Conservation (phyloP, 1,140 invertebrate genomes). For the Drosophila santomea region DNA sequence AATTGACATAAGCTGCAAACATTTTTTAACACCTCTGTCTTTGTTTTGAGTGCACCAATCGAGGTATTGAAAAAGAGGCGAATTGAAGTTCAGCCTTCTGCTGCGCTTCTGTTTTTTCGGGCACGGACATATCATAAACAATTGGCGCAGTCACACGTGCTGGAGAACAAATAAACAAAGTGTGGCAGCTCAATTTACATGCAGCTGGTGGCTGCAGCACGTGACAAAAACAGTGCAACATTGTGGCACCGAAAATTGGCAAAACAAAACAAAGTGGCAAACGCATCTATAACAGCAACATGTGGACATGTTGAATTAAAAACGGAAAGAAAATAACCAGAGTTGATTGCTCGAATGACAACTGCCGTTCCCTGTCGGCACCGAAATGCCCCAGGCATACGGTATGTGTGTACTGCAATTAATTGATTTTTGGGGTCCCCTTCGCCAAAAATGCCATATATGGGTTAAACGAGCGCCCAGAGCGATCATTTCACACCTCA, state of each 20-base stretch:
- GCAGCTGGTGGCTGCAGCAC: constrained; percentile 51
- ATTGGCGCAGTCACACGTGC: constrained; percentile 66
- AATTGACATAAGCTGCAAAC: no score
- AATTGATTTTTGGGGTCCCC: constrained; percentile 37
- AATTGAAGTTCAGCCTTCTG: constrained; percentile 25
- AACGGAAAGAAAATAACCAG: constrained; percentile 20
- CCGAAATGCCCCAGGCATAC: constrained; percentile 11
- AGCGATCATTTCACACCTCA: constrained; percentile 23
- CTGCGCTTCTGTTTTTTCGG: constrained; percentile 3
- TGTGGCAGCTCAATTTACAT: constrained; percentile 70
- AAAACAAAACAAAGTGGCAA: constrained; percentile 29
- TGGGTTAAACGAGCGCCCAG: constrained; percentile 3
- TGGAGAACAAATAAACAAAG: constrained; percentile 68
- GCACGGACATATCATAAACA: constrained; percentile 49
- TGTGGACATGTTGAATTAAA: constrained; percentile 46
- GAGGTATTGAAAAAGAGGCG: constrained; percentile 12
- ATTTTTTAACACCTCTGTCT: not conserved
- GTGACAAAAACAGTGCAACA: constrained; percentile 70
- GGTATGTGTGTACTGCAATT: constrained; percentile 21
- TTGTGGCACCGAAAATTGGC: constrained; percentile 24
- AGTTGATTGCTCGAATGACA: constrained; percentile 29
- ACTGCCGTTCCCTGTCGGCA: not conserved
- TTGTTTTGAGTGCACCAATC: not conserved
- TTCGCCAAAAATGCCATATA: not conserved
- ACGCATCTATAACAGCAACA: constrained; percentile 30